Evolutionary conservation across 2,888 invertebrate genomes (phyloP).

Genomic region (Diarsia dahlii): DNA sequence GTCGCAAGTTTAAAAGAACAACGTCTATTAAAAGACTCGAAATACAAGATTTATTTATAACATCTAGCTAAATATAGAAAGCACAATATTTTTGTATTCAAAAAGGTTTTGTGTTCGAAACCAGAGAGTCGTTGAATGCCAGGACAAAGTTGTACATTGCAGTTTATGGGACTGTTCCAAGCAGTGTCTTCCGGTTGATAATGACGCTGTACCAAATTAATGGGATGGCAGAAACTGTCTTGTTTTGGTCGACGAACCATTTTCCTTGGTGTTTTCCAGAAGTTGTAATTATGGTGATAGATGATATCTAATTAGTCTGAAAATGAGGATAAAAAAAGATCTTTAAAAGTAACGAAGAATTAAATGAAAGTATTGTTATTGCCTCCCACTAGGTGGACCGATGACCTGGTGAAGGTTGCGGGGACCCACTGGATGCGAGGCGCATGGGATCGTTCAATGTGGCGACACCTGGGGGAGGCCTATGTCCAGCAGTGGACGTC

Average conservation of each 20-base stretch:
- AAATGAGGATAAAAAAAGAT: background rate
- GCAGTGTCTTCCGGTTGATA: constrained; percentile 44
- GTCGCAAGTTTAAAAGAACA: too few species aligned
- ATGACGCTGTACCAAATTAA: constrained; percentile 34
- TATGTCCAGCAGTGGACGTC: too few species aligned
- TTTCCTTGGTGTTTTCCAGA: background rate
- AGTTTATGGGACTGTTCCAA: constrained; percentile 43
- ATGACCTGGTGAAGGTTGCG: too few species aligned
- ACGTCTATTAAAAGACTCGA: background rate
- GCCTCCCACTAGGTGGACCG: too few species aligned
- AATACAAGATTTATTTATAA: background rate
- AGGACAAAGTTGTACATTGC: constrained; percentile 38
- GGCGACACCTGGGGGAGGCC: too few species aligned
- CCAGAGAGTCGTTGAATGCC: constrained; percentile 27
- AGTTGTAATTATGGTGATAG: background rate
- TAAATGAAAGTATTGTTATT: background rate
- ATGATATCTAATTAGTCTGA: background rate
- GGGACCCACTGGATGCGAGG: too few species aligned
- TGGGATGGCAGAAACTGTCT: constrained; percentile 14
- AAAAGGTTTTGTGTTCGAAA: constrained; percentile 21
- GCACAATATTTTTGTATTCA: constrained; percentile 21
- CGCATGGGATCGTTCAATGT: too few species aligned
- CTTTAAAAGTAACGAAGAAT: background rate
- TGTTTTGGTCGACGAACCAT: constrained; percentile 29
- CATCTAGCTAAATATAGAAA: background rate